Evolutionary conservation across 2,888 invertebrate species (phyloP).

Genomic region (Apeira syringaria): DNA sequence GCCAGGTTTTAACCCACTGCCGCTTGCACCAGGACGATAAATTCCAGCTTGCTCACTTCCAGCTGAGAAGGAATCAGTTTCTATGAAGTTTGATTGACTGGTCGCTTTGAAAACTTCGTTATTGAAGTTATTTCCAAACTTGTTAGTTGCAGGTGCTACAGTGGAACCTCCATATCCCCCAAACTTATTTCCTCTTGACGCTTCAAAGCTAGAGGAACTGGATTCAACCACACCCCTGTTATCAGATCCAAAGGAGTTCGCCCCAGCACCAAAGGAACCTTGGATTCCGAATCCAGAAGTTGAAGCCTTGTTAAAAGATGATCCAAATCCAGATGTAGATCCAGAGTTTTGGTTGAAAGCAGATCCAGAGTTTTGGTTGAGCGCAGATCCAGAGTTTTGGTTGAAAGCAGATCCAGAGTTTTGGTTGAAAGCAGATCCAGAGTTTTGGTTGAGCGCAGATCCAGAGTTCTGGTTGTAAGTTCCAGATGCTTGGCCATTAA

Average conservation of each 20-base stretch:
- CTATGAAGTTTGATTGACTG: conserved; percentile 65
- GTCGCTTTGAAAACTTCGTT: conserved; percentile 56
- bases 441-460: conserved; percentile 19
- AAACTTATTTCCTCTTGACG: conserved; percentile 20
- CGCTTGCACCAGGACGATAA: conserved; percentile 59
- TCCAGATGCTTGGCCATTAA: conserved; percentile 3
- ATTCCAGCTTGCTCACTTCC: conserved; percentile 59
- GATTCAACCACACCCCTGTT: conserved; percentile 32
- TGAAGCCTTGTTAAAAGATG: conserved; percentile 27
- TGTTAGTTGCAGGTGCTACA: conserved; percentile 37
- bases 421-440: conserved; percentile 18
- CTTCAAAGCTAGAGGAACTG: conserved; percentile 26
- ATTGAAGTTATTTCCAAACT: conserved; percentile 42
- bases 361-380: conserved; percentile 15
- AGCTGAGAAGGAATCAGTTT: conserved; percentile 62
- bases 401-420: conserved; percentile 4
- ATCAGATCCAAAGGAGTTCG: conserved; percentile 31
- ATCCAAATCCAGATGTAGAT: conserved; percentile 31
- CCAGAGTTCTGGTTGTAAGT: conserved; percentile 13
- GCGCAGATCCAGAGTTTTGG: conserved; percentile 23
- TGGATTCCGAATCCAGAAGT: conserved; percentile 30
- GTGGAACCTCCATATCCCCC: conserved; percentile 41
- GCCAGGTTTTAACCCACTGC: conserved; percentile 65
- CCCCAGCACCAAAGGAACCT: conserved; percentile 21
- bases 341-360: conserved; percentile 20